Percentiles rank a stretch among this genome's conserved stretches.
Conservation (phyloP, 2,888 invertebrate genomes). For the Agriotes lineatus region DNA sequence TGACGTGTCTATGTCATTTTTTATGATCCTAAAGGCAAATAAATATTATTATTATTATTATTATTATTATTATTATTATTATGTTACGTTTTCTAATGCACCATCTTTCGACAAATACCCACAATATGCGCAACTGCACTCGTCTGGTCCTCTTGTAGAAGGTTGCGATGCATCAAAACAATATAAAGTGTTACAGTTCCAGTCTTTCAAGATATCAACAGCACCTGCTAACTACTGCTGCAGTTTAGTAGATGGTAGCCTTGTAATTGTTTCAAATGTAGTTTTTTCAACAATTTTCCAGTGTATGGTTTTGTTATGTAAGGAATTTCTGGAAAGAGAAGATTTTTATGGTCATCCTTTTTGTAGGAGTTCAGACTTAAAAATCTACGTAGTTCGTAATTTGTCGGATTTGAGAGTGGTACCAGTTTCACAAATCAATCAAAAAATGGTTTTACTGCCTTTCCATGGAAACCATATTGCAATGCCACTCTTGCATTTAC, state of each 20-base stretch:
- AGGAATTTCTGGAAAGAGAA: slow-evolving; percentile 4
- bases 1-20: no score
- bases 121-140: background rate
- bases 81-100: background rate
- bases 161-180: slow-evolving; percentile 13
- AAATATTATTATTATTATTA: no score
- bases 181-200: slow-evolving; percentile 5
- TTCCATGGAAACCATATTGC: slow-evolving; percentile 13
- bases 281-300: background rate
- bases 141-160: slow-evolving; percentile 4
- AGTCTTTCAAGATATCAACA: slow-evolving; percentile 10
- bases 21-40: no score
- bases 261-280: slow-evolving; percentile 1
- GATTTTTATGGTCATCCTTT: slow-evolving; percentile 14
- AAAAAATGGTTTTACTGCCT: slow-evolving; percentile 15
- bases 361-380: slow-evolving; percentile 13
- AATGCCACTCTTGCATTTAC: slow-evolving; percentile 4
- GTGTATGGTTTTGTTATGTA: slow-evolving; percentile 1
- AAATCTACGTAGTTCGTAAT: slow-evolving; percentile 6
- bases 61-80: no score
- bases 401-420: slow-evolving; percentile 13
- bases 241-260: slow-evolving; percentile 5
- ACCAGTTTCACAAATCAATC: slow-evolving; percentile 5
- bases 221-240: background rate
- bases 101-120: background rate